Conservation (phyloP, 2,888 invertebrate species). For the Stenodema calcarata region DNA sequence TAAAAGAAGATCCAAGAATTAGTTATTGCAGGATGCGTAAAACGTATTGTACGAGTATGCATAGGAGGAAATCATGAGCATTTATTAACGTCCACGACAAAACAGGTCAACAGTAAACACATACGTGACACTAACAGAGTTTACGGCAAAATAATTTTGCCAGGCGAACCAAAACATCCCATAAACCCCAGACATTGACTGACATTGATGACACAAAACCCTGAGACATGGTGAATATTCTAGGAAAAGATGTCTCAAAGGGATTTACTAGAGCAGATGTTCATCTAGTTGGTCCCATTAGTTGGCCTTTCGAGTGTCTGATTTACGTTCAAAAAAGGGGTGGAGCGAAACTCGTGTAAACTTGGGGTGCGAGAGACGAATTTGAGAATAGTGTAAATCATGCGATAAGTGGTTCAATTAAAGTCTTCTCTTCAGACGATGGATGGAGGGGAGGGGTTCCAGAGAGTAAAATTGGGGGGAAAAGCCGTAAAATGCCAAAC, state of each 20-base stretch:
- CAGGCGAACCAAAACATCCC: not conserved
- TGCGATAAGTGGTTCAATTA: conserved; percentile 9
- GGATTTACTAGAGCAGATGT: conserved; percentile 7
- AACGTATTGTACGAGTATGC: too few relatives aligned
- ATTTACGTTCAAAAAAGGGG: not conserved
- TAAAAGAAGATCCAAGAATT: too few relatives aligned
- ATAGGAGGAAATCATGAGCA: too few relatives aligned
- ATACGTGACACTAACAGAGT: not conserved
- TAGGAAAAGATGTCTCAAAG: not conserved
- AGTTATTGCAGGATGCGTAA: too few relatives aligned
- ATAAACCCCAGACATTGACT: not conserved
- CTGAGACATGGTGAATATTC: not conserved
- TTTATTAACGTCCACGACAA: too few relatives aligned
- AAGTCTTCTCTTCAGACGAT: not conserved
- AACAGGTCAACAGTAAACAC: not conserved
- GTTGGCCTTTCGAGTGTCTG: not conserved
- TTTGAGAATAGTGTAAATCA: not conserved
- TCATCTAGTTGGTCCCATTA: not conserved
- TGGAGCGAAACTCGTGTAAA: not conserved
- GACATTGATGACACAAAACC: not conserved
- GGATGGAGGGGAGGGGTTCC: not conserved
- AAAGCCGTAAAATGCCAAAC: conserved; percentile 4
- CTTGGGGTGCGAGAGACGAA: not conserved
- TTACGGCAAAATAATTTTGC: not conserved
- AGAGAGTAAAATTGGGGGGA: not conserved